phyloP scores from a whole-genome alignment of 2,888 invertebrate genomes.

The Argyresthia albistria region DNA sequence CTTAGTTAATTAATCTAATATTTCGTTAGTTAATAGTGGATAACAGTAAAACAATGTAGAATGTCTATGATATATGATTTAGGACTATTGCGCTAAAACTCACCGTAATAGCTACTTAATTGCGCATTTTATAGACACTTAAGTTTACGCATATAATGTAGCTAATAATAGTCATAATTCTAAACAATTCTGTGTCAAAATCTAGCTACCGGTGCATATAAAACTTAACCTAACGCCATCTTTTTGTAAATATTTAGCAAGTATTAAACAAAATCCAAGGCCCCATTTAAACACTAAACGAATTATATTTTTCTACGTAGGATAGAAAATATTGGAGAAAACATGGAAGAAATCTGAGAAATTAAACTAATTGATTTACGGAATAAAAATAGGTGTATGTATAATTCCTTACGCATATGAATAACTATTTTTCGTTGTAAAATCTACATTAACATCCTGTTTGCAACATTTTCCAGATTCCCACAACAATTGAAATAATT shows the following conservation, averaged over 20 bases:
- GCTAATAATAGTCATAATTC: conserved; percentile 18
- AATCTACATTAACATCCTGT: conserved; percentile 18
- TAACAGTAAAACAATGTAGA: conserved; percentile 2
- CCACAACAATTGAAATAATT: background rate
- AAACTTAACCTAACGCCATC: conserved; percentile 20
- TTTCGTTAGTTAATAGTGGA: conserved; percentile 20
- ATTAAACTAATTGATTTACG: conserved; percentile 6
- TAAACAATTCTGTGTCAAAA: conserved; percentile 40
- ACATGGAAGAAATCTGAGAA: too few species aligned
- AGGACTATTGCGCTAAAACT: background rate
- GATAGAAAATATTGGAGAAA: too few species aligned
- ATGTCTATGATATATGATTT: background rate
- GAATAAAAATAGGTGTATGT: background rate
- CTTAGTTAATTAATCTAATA: conserved; percentile 8
- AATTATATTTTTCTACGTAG: conserved; percentile 7
- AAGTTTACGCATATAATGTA: conserved; percentile 22
- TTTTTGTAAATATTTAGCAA: conserved; percentile 13
- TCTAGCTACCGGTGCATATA: conserved; percentile 47
- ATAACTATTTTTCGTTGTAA: conserved; percentile 48
- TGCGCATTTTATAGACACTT: conserved; percentile 42
- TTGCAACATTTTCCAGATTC: too few species aligned
- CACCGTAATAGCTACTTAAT: conserved; percentile 10
- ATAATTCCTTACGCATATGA: background rate
- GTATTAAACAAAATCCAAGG: conserved; percentile 17
- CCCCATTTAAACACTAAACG: too few species aligned